Conservation (phyloP, 2,113 vertebrate species). For the rat (Rattus norvegicus) region GRCr8 NC_086021.1:35466501-35467000, state of each 20-base stretch:
- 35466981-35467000: not conserved
- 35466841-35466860: accelerated
- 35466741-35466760: not conserved
- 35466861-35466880: not conserved
- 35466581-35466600: not conserved
- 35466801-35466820: not conserved
- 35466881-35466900: accelerated
- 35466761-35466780: accelerated
- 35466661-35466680: accelerated
- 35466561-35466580: accelerated
- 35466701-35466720: accelerated
- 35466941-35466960: not conserved
- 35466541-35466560: accelerated
- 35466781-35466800: not conserved
- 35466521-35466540: not conserved
- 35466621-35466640: not conserved
- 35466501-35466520: not conserved
- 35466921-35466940: not conserved
- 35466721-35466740: too few relatives aligned
- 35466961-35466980: not conserved
- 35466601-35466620: too few relatives aligned
- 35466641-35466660: not conserved
- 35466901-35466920: not conserved
- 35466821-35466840: not conserved
- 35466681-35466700: not conserved